Percentiles rank a stretch among this genome's conserved stretches.
These are phyloP conservation scores for Cyanoramphus novaezelandiae DNA, from an alignment of 2,113 vertebrate genomes.

Conservation along the genomic window DNA sequence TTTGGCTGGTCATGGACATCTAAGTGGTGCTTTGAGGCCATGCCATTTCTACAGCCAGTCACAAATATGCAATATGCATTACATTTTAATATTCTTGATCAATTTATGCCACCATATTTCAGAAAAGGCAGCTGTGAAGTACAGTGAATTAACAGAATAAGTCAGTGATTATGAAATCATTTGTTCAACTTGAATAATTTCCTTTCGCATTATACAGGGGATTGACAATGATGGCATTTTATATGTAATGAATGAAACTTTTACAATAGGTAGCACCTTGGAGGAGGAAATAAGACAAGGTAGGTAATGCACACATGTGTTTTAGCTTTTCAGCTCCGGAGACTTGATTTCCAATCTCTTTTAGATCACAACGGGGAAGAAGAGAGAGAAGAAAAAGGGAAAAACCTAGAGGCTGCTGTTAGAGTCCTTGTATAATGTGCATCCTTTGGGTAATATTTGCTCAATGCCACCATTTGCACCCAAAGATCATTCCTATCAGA, in stretches of 20 bases:
- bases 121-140: not conserved
- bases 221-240: not conserved
- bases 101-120: not conserved
- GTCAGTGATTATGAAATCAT: not conserved
- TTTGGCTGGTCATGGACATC: not conserved
- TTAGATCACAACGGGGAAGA: not conserved
- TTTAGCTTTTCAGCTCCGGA: not conserved
- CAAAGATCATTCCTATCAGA: not conserved
- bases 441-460: not conserved
- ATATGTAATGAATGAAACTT: not conserved
- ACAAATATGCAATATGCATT: not conserved
- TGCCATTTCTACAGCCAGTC: not conserved
- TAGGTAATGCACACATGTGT: not conserved
- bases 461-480: not conserved
- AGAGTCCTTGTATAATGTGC: fast-evolving
- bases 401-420: not conserved
- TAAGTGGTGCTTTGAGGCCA: not conserved
- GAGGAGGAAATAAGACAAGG: not conserved
- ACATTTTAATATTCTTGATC: not conserved
- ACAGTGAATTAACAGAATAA: not conserved
- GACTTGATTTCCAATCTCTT: not conserved
- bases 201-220: not conserved
- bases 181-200: not conserved
- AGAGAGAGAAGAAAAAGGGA: not conserved
- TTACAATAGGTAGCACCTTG: not conserved